These are phyloP conservation scores for Halocaridina rubra DNA, from an alignment of 2,888 invertebrate genomes.

Conservation along the genomic window DNA sequence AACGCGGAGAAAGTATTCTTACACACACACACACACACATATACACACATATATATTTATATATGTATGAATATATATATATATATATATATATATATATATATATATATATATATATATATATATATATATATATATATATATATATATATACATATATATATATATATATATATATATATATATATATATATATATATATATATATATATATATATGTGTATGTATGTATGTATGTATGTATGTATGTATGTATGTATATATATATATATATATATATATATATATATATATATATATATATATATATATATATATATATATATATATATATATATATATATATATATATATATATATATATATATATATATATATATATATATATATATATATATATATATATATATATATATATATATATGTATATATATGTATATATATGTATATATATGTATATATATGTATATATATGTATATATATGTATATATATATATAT, in stretches of 20 bases:
- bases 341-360: neutral
- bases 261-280: neutral
- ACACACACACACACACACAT: neutral
- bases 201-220: neutral
- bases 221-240: neutral
- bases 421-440: neutral
- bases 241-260: neutral
- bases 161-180: neutral
- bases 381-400: neutral
- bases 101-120: neutral
- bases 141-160: neutral
- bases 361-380: neutral
- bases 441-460: neutral
- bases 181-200: neutral
- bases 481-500: neutral
- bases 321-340: neutral
- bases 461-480: neutral
- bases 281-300: neutral
- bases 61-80: neutral
- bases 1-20: too few relatives aligned
- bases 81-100: neutral
- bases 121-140: neutral
- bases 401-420: neutral
- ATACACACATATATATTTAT: neutral
- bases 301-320: neutral